Evolutionary conservation across 2,797 vertebrate species (phyloP).

Genomic region (Pseudomugil tenellus): DNA sequence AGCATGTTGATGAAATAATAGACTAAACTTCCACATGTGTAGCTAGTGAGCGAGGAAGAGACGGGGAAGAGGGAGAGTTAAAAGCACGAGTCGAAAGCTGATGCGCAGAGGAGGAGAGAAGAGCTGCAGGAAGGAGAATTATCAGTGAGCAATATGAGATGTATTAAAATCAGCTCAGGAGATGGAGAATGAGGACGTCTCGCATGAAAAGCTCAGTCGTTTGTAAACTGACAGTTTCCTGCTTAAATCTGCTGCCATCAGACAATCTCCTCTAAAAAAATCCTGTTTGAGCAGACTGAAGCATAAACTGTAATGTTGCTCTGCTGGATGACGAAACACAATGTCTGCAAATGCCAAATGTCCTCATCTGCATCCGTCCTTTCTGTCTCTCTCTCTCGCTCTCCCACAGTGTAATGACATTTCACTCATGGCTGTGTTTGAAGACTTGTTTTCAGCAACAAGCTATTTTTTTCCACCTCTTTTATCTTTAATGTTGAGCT

Average conservation of each 20-base stretch:
- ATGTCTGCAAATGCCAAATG: slow-evolving; percentile 3
- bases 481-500: slow-evolving; percentile 54
- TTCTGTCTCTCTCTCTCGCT: slow-evolving; percentile 1
- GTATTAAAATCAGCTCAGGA: slow-evolving; percentile 30
- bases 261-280: not conserved
- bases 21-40: slow-evolving; percentile 1
- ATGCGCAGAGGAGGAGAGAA: slow-evolving; percentile 4
- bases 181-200: not conserved
- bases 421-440: slow-evolving; percentile 21
- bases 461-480: slow-evolving; percentile 40
- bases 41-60: slow-evolving; percentile 1
- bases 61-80: not conserved
- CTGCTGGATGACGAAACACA: slow-evolving; percentile 29
- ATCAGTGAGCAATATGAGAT: slow-evolving; percentile 8
- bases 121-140: slow-evolving; percentile 6
- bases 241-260: slow-evolving; percentile 15
- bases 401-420: slow-evolving; percentile 37
- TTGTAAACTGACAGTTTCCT: slow-evolving; percentile 37
- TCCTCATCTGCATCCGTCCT: slow-evolving; percentile 20
- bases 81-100: not conserved
- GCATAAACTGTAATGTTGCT: not conserved
- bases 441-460: slow-evolving; percentile 43
- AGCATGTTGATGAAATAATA: not conserved
- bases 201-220: slow-evolving; percentile 21
- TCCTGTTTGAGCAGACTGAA: slow-evolving; percentile 13